phyloP scores from a whole-genome alignment of 53 echinoderm and acorn worm species.

The Echinarachnius parma region DNA sequence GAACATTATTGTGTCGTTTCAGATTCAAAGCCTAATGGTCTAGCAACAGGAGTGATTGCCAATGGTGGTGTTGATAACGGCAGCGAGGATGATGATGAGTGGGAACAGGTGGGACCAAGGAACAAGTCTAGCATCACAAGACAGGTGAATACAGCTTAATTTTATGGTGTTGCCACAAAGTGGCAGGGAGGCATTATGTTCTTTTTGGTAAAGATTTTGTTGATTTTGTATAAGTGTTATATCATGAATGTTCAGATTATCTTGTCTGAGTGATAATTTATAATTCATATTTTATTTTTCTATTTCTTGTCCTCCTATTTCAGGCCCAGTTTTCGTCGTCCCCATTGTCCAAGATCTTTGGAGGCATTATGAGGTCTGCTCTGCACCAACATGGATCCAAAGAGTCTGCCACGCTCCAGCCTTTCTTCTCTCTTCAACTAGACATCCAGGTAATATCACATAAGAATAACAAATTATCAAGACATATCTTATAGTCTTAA shows the following conservation, averaged over 20 bases:
- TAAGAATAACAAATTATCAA: too few relatives aligned
- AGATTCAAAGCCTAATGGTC: constrained; percentile 43
- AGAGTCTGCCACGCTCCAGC: constrained; percentile 96
- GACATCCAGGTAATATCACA: constrained; percentile 99
- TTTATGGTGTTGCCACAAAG: too few relatives aligned
- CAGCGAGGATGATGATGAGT: constrained; percentile 76
- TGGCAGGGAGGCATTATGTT: too few relatives aligned
- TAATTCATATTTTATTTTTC: too few relatives aligned
- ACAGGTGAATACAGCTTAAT: constrained; percentile 74
- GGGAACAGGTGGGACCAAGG: constrained; percentile 94
- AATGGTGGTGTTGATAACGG: constrained; percentile 60
- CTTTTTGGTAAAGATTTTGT: too few relatives aligned
- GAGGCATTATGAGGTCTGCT: constrained; percentile 96
- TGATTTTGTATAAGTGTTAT: too few relatives aligned
- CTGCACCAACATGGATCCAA: constrained; percentile 91
- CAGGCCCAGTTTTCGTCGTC: constrained; percentile 89
- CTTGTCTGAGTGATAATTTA: too few relatives aligned
- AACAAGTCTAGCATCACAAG: constrained; percentile 89
- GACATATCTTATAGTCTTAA: too few relatives aligned
- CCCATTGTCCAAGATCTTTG: constrained; percentile 88
- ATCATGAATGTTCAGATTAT: too few relatives aligned
- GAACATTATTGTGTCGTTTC: background rate
- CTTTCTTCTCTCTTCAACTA: constrained; percentile 91
- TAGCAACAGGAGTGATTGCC: constrained; percentile 25
- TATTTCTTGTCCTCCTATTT: background rate